Evolutionary conservation across 2,888 invertebrate species (phyloP).

Genomic region (Nephrotoma appendiculata): DNA sequence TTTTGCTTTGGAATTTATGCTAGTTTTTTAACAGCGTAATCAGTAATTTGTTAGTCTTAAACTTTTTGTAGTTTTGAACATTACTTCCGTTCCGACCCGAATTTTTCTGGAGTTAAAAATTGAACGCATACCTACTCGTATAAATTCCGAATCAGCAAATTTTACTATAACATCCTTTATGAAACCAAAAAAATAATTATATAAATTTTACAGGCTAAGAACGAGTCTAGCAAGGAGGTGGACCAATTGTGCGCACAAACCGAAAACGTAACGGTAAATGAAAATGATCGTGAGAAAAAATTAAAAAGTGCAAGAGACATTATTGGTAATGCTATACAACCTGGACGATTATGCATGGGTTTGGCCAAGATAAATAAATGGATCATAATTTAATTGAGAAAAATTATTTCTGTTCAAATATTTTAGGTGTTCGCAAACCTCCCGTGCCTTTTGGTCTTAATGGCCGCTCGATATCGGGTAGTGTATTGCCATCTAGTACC

Average conservation of each 20-base stretch:
- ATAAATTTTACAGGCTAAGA: conserved; percentile 21
- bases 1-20: too few relatives aligned
- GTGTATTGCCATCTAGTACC: conserved; percentile 22
- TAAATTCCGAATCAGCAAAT: too few relatives aligned
- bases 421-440: conserved; percentile 40
- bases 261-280: conserved; percentile 27
- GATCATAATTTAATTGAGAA: not conserved
- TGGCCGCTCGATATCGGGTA: conserved; percentile 43
- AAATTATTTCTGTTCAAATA: conserved; percentile 5
- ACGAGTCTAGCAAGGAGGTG: conserved; percentile 30
- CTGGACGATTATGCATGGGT: conserved; percentile 21
- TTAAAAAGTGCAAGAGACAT: conserved; percentile 55
- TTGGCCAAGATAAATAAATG: not conserved
- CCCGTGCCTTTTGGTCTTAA: conserved; percentile 46
- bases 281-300: conserved; percentile 37
- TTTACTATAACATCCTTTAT: conserved; percentile 16
- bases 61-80: not conserved
- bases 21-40: too few relatives aligned
- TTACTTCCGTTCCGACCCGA: not conserved
- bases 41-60: too few relatives aligned
- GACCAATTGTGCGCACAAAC: conserved; percentile 31
- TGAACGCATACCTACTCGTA: not conserved
- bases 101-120: not conserved
- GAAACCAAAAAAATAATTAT: not conserved
- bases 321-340: conserved; percentile 51